phyloP scores from a whole-genome alignment of 2,797 vertebrate genomes.

The Otolemur crassicaudatus region DNA sequence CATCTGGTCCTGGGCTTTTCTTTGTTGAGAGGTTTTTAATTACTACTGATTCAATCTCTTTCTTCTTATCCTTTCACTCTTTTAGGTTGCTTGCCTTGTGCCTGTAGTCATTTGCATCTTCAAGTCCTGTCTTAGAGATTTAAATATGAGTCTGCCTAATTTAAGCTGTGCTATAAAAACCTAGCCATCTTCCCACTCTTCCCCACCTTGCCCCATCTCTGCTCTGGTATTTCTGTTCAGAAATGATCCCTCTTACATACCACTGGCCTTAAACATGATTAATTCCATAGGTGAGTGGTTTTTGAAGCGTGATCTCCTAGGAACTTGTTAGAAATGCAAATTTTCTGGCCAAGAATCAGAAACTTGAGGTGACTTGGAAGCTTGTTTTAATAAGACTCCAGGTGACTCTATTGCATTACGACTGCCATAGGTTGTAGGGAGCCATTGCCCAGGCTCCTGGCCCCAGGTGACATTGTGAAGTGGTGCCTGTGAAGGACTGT shows the following conservation, averaged over 20 bases:
- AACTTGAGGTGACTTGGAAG: background rate
- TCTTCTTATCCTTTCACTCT: background rate
- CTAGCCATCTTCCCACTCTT: background rate
- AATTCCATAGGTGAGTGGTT: background rate
- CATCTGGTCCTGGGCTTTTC: background rate
- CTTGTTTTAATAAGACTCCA: background rate
- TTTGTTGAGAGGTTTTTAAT: conserved; percentile 16
- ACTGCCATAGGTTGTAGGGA: background rate
- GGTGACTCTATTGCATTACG: background rate
- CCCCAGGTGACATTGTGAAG: background rate
- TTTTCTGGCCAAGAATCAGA: conserved; percentile 4
- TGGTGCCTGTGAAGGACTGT: background rate
- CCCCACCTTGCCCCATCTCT: background rate
- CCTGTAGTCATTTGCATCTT: conserved; percentile 17
- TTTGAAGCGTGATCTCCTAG: background rate
- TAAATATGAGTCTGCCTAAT: background rate
- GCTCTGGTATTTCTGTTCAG: background rate
- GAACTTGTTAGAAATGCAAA: conserved; percentile 9
- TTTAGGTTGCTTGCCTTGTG: background rate
- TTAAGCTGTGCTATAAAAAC: background rate
- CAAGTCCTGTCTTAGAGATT: background rate
- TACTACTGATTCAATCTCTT: background rate
- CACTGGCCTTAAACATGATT: background rate
- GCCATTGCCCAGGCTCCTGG: background rate
- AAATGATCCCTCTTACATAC: background rate